These are phyloP conservation scores for Microtus californicus DNA, from an alignment of 2,797 vertebrate genomes.

Conservation along the genomic window DNA sequence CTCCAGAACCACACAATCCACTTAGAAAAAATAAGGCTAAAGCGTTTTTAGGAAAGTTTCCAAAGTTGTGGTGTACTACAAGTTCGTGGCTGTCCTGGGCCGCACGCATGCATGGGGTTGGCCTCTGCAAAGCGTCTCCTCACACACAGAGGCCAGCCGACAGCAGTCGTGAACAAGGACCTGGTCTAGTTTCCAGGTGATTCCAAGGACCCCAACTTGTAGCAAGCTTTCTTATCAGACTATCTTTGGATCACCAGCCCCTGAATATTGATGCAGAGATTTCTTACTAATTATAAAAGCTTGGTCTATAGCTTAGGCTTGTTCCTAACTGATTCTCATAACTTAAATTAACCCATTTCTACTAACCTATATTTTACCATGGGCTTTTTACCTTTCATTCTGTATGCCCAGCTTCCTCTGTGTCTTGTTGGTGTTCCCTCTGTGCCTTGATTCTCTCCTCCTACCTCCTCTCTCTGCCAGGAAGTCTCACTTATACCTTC, in stretches of 20 bases:
- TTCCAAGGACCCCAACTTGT: not conserved
- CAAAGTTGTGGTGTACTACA: not conserved
- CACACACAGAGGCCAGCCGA: too few species aligned
- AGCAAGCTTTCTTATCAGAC: not conserved
- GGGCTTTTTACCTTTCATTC: not conserved
- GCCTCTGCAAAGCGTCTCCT: not conserved
- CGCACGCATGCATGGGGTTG: rapidly evolving
- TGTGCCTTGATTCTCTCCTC: not conserved
- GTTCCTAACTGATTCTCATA: not conserved
- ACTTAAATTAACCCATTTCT: not conserved
- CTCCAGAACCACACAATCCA: not conserved
- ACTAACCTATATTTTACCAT: not conserved
- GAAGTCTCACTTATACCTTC: not conserved
- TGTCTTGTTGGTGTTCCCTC: not conserved
- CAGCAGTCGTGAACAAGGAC: not conserved
- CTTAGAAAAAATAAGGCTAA: not conserved
- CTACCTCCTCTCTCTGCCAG: not conserved
- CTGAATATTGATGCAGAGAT: not conserved
- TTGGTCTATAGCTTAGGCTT: not conserved
- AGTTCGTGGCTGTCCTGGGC: not conserved
- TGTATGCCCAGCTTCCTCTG: not conserved
- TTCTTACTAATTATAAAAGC: not conserved
- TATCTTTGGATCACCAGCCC: not conserved
- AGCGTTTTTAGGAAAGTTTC: not conserved
- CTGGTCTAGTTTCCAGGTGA: not conserved